Conservation (phyloP, 2,113 vertebrate genomes). For the Argyrosomus japonicus region DNA sequence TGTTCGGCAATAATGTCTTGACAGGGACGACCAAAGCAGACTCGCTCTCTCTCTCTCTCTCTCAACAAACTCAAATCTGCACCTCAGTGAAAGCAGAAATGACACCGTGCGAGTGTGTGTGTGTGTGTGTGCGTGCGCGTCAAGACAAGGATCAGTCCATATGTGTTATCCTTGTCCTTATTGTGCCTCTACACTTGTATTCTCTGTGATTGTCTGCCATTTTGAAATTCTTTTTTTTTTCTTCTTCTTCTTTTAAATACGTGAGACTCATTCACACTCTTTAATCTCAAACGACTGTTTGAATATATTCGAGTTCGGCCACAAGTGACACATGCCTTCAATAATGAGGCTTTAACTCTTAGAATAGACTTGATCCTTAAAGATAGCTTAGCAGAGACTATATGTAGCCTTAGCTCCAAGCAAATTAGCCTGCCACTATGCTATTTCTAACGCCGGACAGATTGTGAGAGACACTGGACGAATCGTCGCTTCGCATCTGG, state of each 20-base stretch:
- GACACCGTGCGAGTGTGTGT: neutral
- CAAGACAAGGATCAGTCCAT: conserved; percentile 35
- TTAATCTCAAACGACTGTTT: conserved; percentile 1
- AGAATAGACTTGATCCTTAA: conserved; percentile 68
- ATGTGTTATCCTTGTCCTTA: conserved; percentile 59
- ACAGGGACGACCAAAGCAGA: conserved; percentile 20
- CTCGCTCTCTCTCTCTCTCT: conserved; percentile 5
- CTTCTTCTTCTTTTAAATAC: conserved; percentile 29
- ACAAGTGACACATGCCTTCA: conserved; percentile 11
- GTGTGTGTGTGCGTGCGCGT: neutral
- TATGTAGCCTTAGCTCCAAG: conserved; percentile 71
- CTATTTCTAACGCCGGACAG: conserved; percentile 64
- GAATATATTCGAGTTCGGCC: neutral
- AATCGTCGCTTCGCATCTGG: neutral
- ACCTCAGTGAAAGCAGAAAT: conserved; percentile 19
- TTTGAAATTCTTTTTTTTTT: conserved; percentile 68
- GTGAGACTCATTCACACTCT: neutral
- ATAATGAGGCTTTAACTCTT: conserved; percentile 53
- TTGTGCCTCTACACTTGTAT: conserved; percentile 66
- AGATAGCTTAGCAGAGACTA: conserved; percentile 68
- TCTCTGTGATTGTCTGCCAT: conserved; percentile 78
- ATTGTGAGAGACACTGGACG: conserved; percentile 15
- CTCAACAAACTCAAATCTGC: conserved; percentile 21
- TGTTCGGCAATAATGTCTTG: conserved; percentile 19
- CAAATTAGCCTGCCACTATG: conserved; percentile 60